phyloP scores from a whole-genome alignment of 1,140 invertebrate genomes.

The Nasonia vitripennis region DNA sequence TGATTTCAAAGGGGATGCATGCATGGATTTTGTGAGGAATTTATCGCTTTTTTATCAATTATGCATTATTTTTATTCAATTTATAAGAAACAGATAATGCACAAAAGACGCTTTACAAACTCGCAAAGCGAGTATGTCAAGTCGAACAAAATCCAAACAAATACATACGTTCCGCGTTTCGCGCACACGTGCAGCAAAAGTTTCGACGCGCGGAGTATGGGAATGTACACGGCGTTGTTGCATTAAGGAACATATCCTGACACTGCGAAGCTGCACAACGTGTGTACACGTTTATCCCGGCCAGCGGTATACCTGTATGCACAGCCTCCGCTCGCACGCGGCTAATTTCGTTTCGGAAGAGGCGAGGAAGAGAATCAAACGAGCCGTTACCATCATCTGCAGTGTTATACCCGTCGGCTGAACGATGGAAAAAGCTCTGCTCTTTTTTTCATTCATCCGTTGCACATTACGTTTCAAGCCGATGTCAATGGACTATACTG shows the following conservation, averaged over 20 bases:
- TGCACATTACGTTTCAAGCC: too few relatives aligned
- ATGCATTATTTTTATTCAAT: too few relatives aligned
- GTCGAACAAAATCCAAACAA: too few relatives aligned
- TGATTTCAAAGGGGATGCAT: not conserved
- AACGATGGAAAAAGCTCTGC: too few relatives aligned
- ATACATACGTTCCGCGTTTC: not conserved
- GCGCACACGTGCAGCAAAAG: not conserved
- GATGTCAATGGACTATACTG: too few relatives aligned
- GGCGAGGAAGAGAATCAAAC: constrained; percentile 34
- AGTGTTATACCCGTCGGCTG: too few relatives aligned
- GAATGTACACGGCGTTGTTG: not conserved
- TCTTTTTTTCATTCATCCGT: too few relatives aligned
- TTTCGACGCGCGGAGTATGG: not conserved
- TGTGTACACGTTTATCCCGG: constrained; percentile 1
- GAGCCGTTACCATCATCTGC: not conserved
- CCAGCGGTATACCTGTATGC: not conserved
- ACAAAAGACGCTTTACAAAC: not conserved
- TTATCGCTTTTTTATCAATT: not conserved
- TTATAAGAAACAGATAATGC: not conserved
- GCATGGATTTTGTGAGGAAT: not conserved
- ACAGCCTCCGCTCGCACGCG: not conserved
- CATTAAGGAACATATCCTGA: not conserved
- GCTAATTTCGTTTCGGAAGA: constrained; percentile 30
- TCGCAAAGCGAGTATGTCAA: too few relatives aligned
- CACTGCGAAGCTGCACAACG: too few relatives aligned